phyloP scores from a whole-genome alignment of 2,888 invertebrate genomes.

The Athalia cordata region DNA sequence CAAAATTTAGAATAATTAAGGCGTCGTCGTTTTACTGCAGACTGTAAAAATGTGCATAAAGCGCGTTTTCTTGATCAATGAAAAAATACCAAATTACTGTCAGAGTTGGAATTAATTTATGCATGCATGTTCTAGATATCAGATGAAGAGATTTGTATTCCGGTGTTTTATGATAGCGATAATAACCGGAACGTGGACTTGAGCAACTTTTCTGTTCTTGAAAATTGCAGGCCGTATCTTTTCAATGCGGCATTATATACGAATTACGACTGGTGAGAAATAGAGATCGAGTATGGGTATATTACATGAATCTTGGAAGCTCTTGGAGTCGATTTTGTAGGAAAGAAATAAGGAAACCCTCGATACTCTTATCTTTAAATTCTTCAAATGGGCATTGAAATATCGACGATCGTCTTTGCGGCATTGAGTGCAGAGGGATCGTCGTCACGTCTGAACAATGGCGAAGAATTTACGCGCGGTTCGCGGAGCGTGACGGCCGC shows the following conservation, averaged over 20 bases:
- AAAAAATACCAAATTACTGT: too few species aligned
- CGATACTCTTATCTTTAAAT: conserved; percentile 29
- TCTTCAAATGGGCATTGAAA: conserved; percentile 40
- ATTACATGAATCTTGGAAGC: background rate
- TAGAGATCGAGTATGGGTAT: background rate
- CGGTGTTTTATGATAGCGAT: background rate
- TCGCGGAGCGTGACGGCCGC: conserved; percentile 40
- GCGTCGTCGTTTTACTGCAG: too few species aligned
- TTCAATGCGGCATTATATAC: background rate
- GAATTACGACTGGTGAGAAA: background rate
- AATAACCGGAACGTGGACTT: conserved; percentile 6
- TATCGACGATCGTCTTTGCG: conserved; percentile 25
- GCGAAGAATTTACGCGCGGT: conserved; percentile 42
- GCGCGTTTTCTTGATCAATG: too few species aligned
- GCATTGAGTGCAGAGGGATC: conserved; percentile 39
- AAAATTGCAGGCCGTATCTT: conserved; percentile 11
- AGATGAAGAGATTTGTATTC: too few species aligned
- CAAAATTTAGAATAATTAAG: too few species aligned
- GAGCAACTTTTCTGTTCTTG: conserved; percentile 22
- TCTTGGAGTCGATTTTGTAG: background rate
- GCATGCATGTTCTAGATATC: too few species aligned
- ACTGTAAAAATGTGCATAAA: too few species aligned
- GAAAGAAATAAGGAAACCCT: background rate
- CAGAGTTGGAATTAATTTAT: too few species aligned
- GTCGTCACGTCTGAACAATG: conserved; percentile 43